Base-by-base conservation (phyloP, 2,797 vertebrate genomes). In the Coluber constrictor region DNA sequence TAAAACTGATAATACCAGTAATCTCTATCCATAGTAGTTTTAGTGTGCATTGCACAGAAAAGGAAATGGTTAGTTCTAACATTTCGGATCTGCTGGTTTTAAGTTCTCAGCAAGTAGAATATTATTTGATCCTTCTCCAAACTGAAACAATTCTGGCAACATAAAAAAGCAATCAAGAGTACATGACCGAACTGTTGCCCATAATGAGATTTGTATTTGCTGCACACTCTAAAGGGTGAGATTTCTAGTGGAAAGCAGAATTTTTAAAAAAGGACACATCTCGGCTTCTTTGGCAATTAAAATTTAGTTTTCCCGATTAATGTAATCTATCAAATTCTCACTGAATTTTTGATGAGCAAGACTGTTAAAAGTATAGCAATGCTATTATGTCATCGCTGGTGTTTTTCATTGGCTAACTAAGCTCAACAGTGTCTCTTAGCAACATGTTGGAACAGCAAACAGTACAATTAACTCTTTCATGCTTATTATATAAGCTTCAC, bases 301-400 rank as follows among this genome's bases (percentile, higher is more conserved):
- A 83, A 90, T 18, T 18, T 57, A 88, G 70, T 25, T 79, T 90
- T 88, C n/a, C 61, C 47, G 16, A 88, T 51, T 66, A 86, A 59
- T 86, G 47, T n/a, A 70, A 54, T 74, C 29, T 89, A 5, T 89
- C 16, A 86, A 87, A 70, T 59, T 23, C 59, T n/a, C 43, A 88
- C 37, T 54, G 79, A 89, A 63, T 16, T 20, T 89, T 43, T 60
- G 59, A 86, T 16, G 70, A 87, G 37, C 59, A 89, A 25, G 92
- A 5, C 94, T 96, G 95, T 93, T 93, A 86, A 0, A 0, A 83
- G 32, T 10, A 54, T 7, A 90, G 2, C 29, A 27, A 0, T 13
- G 0, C 27, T 29, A 96, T 96, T 95, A 96, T 95, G 61, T 97
- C 95, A 96, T 92, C 94, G 63, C 0, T 13, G 10, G 12, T 54